A percentile compares a stretch with the other conserved stretches of the same genome.
phyloP scores from a whole-genome alignment of 2,888 invertebrate genomes.

The Carabus problematicus region DNA sequence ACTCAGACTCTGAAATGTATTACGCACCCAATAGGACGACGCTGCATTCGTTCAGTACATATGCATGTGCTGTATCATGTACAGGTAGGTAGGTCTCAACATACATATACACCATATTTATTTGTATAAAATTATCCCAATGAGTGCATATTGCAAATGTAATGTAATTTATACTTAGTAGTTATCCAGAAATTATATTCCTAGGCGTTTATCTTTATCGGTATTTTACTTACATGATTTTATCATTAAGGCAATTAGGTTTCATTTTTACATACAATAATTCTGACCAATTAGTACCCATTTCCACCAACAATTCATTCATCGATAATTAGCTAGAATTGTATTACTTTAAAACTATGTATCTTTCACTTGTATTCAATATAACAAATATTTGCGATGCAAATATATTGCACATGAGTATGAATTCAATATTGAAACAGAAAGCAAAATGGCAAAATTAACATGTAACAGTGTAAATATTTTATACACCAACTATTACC shows the following conservation, averaged over 20 bases:
- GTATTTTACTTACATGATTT: conserved; percentile 37
- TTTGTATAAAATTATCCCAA: conserved; percentile 28
- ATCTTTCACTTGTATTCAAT: too few species aligned
- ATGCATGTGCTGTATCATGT: too few species aligned
- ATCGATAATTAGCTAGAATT: too few species aligned
- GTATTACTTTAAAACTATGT: too few species aligned
- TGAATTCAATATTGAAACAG: too few species aligned
- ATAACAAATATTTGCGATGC: too few species aligned
- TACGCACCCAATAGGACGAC: conserved; percentile 31
- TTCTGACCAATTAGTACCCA: conserved; percentile 31
- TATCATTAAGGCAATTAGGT: conserved; percentile 42
- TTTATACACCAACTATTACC: too few species aligned
- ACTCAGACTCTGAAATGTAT: conserved; percentile 42
- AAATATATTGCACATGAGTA: too few species aligned
- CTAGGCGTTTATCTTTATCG: conserved; percentile 30
- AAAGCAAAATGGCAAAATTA: too few species aligned
- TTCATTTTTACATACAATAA: conserved; percentile 35
- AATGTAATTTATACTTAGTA: conserved; percentile 33
- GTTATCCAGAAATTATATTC: conserved; percentile 33
- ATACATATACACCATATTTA: too few species aligned
- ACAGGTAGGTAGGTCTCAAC: too few species aligned
- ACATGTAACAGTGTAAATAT: too few species aligned
- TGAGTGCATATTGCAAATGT: conserved; percentile 40
- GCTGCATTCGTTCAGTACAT: conserved; percentile 1
- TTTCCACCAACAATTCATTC: conserved; percentile 20